Evolutionary conservation across 2,888 invertebrate genomes (phyloP).

Genomic region (Gymnosoma rotundatum): DNA sequence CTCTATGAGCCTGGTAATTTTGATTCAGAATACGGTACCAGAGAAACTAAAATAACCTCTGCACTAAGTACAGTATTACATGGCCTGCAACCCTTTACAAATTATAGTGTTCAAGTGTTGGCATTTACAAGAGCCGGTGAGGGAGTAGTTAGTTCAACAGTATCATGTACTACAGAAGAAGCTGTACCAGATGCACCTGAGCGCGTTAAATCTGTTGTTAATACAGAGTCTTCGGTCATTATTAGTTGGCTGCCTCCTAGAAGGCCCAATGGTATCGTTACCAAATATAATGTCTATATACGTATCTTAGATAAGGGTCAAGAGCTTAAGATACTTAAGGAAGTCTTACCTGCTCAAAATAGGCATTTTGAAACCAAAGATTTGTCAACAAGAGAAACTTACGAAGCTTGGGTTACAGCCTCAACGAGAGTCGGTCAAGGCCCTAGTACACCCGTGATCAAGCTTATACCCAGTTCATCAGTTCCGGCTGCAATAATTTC

Average conservation of each 20-base stretch:
- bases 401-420: conserved; percentile 86
- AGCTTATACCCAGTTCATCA: conserved; percentile 82
- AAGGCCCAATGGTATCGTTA: conserved; percentile 85
- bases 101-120: conserved; percentile 86
- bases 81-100: conserved; percentile 85
- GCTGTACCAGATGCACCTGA: conserved; percentile 85
- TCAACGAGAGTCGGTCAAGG: conserved; percentile 86
- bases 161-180: conserved; percentile 85
- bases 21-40: conserved; percentile 79
- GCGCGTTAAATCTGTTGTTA: conserved; percentile 85
- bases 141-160: conserved; percentile 84
- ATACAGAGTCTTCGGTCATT: conserved; percentile 84
- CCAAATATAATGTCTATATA: conserved; percentile 85
- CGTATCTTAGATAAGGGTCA: conserved; percentile 84
- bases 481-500: conserved; percentile 85
- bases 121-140: conserved; percentile 86
- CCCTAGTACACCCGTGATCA: conserved; percentile 84
- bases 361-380: conserved; percentile 84
- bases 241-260: conserved; percentile 87
- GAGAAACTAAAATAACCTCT: conserved; percentile 84
- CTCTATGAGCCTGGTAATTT: conserved; percentile 84
- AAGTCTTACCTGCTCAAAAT: conserved; percentile 82
- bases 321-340: conserved; percentile 83
- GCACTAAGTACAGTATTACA: conserved; percentile 84
- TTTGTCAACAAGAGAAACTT: conserved; percentile 83